Percentiles rank a stretch among this genome's conserved stretches.
Conservation (phyloP, 2,113 vertebrate genomes). For the Paracyprichromis sp. region DNA sequence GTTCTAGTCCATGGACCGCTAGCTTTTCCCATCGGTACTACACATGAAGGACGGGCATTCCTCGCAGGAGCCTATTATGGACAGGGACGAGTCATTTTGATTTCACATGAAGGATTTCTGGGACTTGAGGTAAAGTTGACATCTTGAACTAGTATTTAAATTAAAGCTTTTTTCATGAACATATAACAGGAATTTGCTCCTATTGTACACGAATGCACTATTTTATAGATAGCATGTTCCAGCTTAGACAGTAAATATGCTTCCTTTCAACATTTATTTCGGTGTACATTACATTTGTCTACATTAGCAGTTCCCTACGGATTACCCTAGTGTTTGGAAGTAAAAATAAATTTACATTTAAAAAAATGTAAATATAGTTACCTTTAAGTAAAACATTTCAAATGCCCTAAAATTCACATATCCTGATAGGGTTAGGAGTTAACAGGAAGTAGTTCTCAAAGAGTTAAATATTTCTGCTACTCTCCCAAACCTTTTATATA, state of each 20-base stretch:
- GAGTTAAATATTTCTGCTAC: not conserved
- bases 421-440: not conserved
- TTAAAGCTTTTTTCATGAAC: not conserved
- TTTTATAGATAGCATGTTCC: not conserved
- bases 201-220: accelerated
- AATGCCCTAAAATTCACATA: not conserved
- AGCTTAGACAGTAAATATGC: not conserved
- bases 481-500: not conserved
- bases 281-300: not conserved
- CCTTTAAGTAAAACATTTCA: not conserved
- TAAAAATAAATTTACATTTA: not conserved
- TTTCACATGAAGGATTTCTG: conserved; percentile 61
- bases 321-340: not conserved
- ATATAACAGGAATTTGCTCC: not conserved
- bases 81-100: conserved; percentile 65
- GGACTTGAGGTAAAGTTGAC: conserved; percentile 5
- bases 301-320: not conserved
- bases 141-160: not conserved
- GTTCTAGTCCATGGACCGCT: conserved; percentile 67
- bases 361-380: not conserved
- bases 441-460: not conserved
- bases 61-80: conserved; percentile 72
- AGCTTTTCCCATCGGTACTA: conserved; percentile 67
- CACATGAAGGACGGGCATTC: conserved; percentile 30
- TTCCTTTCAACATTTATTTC: not conserved